These are phyloP conservation scores for Brachypodius melanocephalos DNA, from an alignment of 2,113 vertebrate genomes.

Conservation along the genomic window DNA sequence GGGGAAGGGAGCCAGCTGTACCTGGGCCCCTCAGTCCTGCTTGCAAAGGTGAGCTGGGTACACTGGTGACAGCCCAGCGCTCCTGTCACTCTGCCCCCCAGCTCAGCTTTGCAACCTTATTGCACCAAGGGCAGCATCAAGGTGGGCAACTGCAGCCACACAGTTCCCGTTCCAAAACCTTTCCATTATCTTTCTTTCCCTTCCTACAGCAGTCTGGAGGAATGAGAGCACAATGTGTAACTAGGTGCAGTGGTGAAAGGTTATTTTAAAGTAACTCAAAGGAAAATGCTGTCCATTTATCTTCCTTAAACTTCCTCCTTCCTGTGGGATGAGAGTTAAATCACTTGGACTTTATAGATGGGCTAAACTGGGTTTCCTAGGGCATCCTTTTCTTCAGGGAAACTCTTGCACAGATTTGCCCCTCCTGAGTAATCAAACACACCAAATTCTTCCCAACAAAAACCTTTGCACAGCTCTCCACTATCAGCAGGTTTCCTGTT, in stretches of 20 bases:
- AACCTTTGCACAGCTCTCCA: background rate
- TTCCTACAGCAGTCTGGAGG: background rate
- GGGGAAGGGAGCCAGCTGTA: background rate
- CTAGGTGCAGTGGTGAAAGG: background rate
- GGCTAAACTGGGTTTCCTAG: background rate
- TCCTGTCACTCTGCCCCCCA: rapidly evolving
- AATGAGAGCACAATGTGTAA: background rate
- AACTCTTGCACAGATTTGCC: background rate
- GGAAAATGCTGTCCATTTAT: background rate
- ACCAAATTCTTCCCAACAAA: background rate
- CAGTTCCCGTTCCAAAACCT: background rate
- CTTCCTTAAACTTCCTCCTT: background rate
- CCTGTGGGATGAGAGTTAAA: background rate
- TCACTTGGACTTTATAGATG: background rate
- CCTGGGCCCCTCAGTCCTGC: background rate
- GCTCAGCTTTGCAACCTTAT: background rate
- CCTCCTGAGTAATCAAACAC: background rate
- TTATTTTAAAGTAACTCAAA: background rate
- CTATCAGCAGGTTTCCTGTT: background rate
- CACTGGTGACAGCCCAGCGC: background rate
- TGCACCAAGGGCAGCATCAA: background rate
- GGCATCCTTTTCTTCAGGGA: background rate
- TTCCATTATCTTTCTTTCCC: background rate
- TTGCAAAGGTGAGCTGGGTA: background rate
- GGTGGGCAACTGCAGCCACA: background rate